Base-by-base conservation (phyloP, 2,888 invertebrate species). In the Drosophila anceps region DNA sequence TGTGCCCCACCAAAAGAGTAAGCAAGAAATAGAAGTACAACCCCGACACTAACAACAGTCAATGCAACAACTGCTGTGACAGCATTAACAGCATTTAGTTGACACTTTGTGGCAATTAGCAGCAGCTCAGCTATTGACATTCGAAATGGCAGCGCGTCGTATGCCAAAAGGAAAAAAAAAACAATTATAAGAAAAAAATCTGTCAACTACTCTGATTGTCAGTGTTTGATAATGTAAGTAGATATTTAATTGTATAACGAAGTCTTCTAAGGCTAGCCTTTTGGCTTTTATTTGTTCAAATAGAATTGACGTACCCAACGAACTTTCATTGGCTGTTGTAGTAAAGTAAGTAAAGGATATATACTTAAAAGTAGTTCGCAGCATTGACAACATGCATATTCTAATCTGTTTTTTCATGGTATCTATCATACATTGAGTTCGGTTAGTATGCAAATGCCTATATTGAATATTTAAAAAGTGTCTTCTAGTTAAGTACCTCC, bases 31-130 rank as follows among this genome's bases (percentile, higher is more conserved):
- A 24, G 27, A 33, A 27, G 46, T 18, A 33, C 48, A 62, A 39
- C 43, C 35, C 18, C 35, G 35, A 37, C 61, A 55, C 29, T 20
- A 13, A 12, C 8, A 58, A 9, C 35, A 39, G 12, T 37, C 41
- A 33, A 39, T 58, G 13, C 62, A 61, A 41, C 57, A 43, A n/a
- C 46, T 31, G 29, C 55, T 37, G 15, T 57, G 61, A 48, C 53
- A 57, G 37, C 69, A 63, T 69, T 61, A 60, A 73, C 70, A 69
- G 46, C 69, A 67, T 54, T 66, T 50, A 68, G 65, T 81, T 88
- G 83, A 84, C 89, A 86, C 83, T 86, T 83, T 55, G 60, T 13
- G 64, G 83, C 80, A 82, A 82, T 83, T 76, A 83, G 83, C 64
- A 65, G 67, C 53, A 60, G 46, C 50, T 74, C 64, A 76, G 68